Evolutionary conservation across 2,113 vertebrate species (phyloP).

Genomic region (Helogale parvula): DNA sequence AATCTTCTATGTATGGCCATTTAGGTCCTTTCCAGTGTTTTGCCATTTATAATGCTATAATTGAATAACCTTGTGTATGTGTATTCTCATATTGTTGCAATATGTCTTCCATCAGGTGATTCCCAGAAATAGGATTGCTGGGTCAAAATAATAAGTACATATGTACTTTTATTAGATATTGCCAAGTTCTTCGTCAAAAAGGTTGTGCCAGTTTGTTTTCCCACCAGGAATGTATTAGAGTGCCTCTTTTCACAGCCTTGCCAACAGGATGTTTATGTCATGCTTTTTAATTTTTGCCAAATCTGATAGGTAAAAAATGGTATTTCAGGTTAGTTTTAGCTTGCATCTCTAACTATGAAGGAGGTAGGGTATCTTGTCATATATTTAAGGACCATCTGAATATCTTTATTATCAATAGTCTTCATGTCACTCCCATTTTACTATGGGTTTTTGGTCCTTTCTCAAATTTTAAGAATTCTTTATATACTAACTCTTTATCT

Average conservation of each 20-base stretch:
- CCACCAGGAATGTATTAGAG: not conserved
- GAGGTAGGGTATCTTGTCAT: not conserved
- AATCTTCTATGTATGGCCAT: not conserved
- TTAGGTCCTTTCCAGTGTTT: constrained; percentile 25
- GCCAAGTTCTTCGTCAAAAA: not conserved
- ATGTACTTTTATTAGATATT: not conserved
- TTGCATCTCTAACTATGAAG: not conserved
- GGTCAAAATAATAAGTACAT: not conserved
- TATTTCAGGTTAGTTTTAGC: not conserved
- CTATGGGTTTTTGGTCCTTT: not conserved
- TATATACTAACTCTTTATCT: not conserved
- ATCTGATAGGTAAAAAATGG: not conserved
- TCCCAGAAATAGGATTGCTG: not conserved
- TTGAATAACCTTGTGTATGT: not conserved
- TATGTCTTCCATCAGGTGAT: not conserved
- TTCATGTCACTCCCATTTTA: not conserved
- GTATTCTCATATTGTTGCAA: not conserved
- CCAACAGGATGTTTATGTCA: not conserved
- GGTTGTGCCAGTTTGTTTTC: not conserved
- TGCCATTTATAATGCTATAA: not conserved
- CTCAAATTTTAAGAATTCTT: constrained; percentile 15
- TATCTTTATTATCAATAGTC: not conserved
- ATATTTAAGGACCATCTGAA: not conserved
- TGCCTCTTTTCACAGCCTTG: not conserved
- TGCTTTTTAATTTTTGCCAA: not conserved